phyloP scores from a whole-genome alignment of 2,888 invertebrate species.

The Linnaemya vulpina region DNA sequence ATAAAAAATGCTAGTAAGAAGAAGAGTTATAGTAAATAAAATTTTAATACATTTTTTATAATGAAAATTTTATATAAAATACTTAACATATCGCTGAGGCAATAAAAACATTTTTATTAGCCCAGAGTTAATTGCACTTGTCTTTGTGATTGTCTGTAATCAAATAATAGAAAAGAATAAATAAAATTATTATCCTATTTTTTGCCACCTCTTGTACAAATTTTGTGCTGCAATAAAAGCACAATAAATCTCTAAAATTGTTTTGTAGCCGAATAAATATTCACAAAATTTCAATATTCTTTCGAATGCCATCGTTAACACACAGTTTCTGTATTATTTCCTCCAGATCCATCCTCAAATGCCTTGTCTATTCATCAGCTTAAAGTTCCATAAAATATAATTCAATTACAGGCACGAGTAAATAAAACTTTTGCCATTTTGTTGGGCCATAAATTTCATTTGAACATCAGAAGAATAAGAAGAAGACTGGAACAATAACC shows the following conservation, averaged over 20 bases:
- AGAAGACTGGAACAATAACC: constrained; percentile 12
- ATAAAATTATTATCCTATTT: neutral
- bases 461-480: constrained; percentile 20
- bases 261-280: constrained; percentile 54
- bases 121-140: too few species aligned
- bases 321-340: neutral
- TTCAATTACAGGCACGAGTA: constrained; percentile 70
- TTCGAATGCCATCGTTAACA: neutral
- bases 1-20: too few species aligned
- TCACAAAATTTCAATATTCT: constrained; percentile 49
- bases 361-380: neutral
- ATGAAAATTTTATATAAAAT: too few species aligned
- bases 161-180: too few species aligned
- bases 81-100: too few species aligned
- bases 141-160: too few species aligned
- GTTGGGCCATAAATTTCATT: constrained; percentile 61
- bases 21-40: too few species aligned
- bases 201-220: neutral
- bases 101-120: too few species aligned
- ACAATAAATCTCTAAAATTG: constrained; percentile 41
- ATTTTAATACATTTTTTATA: too few species aligned
- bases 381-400: constrained; percentile 52
- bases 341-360: neutral
- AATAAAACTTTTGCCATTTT: constrained; percentile 68
- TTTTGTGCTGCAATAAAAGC: neutral